A percentile compares a stretch with the other conserved stretches of the same genome.
Evolutionary conservation across 2,797 vertebrate species (phyloP).

Genomic region (Graptemys geographica): DNA sequence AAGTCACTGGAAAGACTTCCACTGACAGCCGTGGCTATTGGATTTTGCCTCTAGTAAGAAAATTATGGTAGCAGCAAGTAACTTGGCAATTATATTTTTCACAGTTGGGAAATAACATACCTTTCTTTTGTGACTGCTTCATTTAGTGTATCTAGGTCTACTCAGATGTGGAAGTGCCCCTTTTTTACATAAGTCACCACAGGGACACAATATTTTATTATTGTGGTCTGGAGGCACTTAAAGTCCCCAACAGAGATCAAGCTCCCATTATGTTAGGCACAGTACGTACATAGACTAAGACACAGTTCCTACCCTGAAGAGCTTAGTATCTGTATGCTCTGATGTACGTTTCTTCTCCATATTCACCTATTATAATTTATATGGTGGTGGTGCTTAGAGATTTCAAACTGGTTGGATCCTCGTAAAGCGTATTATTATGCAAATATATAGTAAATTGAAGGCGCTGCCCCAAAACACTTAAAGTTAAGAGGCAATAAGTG

Average conservation of each 20-base stretch:
- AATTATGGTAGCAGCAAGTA: background rate
- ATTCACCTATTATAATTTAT: background rate
- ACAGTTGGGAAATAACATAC: background rate
- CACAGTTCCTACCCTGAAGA: background rate
- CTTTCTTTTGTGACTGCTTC: background rate
- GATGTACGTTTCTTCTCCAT: background rate
- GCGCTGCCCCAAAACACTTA: background rate
- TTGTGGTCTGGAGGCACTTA: background rate
- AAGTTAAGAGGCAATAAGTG: background rate
- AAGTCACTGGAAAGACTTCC: background rate
- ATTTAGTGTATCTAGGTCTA: background rate
- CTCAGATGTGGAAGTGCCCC: background rate
- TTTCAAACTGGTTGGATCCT: background rate
- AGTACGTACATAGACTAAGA: background rate
- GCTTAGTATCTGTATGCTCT: background rate
- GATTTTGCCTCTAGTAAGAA: background rate
- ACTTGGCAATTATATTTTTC: background rate
- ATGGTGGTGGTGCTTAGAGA: background rate
- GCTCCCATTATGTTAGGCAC: background rate
- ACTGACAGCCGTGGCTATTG: background rate
- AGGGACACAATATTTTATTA: background rate
- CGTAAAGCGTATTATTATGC: background rate
- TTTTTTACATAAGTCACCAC: background rate
- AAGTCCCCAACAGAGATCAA: background rate
- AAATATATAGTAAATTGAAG: background rate